Evolutionary conservation across 2,113 vertebrate species (phyloP).

Genomic region (rabbit (Oryctolagus cuniculus)): DNA sequence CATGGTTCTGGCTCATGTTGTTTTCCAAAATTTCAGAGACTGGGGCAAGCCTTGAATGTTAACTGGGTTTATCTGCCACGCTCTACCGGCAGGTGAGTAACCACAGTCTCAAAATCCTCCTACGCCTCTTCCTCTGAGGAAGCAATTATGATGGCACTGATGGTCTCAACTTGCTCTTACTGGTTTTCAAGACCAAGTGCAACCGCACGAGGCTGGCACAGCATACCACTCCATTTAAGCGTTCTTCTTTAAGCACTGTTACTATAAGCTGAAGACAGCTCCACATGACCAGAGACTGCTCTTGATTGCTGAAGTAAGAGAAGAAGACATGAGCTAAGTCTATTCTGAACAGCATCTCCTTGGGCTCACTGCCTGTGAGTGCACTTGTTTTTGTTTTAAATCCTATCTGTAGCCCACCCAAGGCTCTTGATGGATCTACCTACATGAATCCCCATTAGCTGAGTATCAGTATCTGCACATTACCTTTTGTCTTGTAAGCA

Average conservation of each 20-base stretch:
- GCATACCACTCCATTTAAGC: accelerated
- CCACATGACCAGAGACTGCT: not conserved
- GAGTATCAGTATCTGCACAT: not conserved
- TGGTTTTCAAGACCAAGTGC: not conserved
- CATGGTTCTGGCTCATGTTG: not conserved
- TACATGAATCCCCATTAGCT: not conserved
- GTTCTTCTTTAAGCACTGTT: not conserved
- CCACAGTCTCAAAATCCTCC: not conserved
- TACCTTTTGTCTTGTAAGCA: constrained; percentile 3
- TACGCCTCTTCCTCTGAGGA: not conserved
- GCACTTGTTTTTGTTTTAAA: not conserved
- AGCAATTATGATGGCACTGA: not conserved
- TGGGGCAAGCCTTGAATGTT: not conserved
- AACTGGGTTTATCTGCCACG: not conserved
- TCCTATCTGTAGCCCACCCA: not conserved
- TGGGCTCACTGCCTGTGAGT: not conserved
- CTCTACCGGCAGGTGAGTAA: not conserved
- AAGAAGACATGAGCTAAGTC: not conserved
- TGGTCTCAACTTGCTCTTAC: not conserved
- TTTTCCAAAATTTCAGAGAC: not conserved
- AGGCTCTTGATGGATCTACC: not conserved
- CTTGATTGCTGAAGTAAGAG: not conserved
- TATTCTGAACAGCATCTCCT: accelerated
- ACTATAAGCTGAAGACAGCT: not conserved
- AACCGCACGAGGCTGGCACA: not conserved